A percentile compares a stretch with the other conserved stretches of the same genome.
phyloP scores from a whole-genome alignment of 1,140 invertebrate genomes.

The Drosophila littoralis region DNA sequence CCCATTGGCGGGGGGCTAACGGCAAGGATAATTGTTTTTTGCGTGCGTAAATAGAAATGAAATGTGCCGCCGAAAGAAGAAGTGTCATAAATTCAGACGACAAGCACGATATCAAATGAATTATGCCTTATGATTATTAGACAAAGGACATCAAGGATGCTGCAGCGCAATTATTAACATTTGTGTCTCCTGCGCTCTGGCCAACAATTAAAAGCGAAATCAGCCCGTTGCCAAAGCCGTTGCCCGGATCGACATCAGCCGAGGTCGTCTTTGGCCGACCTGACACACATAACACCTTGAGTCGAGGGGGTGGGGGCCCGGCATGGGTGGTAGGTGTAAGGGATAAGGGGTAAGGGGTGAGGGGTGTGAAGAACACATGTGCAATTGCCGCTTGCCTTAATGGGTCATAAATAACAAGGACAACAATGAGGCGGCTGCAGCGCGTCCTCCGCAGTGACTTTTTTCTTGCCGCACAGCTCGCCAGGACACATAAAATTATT shows the following conservation, averaged over 20 bases:
- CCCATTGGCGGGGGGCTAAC: slow-evolving; percentile 19
- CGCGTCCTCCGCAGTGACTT: slow-evolving; percentile 48
- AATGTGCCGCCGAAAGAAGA: slow-evolving; percentile 29
- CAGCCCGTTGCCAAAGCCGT: slow-evolving; percentile 49
- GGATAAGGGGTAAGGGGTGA: neutral
- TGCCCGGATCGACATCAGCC: slow-evolving; percentile 14
- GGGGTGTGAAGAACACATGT: slow-evolving; percentile 78
- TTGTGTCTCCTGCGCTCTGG: slow-evolving; percentile 51
- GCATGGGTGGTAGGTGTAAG: neutral
- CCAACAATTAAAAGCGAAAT: slow-evolving; percentile 69
- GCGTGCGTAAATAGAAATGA: slow-evolving; percentile 64
- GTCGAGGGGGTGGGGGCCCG: neutral
- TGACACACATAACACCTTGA: slow-evolving; percentile 67
- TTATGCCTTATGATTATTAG: slow-evolving; percentile 76
- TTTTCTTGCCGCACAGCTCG: slow-evolving; percentile 35
- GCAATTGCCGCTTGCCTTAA: slow-evolving; percentile 82
- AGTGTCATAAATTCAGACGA: slow-evolving; percentile 66
- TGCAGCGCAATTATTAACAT: slow-evolving; percentile 71
- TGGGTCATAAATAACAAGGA: slow-evolving; percentile 78
- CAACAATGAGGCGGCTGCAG: slow-evolving; percentile 77
- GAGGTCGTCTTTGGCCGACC: slow-evolving; percentile 39
- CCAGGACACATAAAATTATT: slow-evolving; percentile 75
- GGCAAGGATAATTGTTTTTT: slow-evolving; percentile 68
- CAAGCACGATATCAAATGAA: slow-evolving; percentile 69
- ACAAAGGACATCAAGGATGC: slow-evolving; percentile 62